Percentiles rank a stretch among this genome's conserved stretches.
These are phyloP conservation scores for Hydrozoanthus gracilis DNA, from an alignment of 92 coral and sea anemone genomes.

Conservation along the genomic window DNA sequence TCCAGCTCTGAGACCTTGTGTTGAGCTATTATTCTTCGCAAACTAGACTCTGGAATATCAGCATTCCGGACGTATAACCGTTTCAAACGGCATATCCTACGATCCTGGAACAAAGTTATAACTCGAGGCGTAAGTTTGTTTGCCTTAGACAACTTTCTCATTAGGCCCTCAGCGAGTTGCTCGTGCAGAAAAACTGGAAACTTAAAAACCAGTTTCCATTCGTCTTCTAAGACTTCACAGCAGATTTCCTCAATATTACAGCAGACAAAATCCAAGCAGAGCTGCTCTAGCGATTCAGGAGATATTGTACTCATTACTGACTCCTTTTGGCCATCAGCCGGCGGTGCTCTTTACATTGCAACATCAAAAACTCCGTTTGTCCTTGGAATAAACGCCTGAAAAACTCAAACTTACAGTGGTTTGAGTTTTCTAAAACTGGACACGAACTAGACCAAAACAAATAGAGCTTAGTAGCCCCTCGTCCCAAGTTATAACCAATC, in stretches of 20 bases:
- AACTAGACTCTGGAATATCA: constrained; percentile 47
- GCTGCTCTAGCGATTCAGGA: constrained; percentile 66
- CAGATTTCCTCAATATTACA: constrained; percentile 62
- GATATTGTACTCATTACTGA: constrained; percentile 61
- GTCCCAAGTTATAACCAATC: background rate
- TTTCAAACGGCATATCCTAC: constrained; percentile 65
- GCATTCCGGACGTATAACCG: constrained; percentile 61
- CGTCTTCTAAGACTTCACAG: constrained; percentile 60
- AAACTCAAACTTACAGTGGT: too few relatives aligned
- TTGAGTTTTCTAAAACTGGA: too few relatives aligned
- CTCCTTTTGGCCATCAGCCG: background rate
- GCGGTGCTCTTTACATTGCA: too few relatives aligned
- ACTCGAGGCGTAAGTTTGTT: constrained; percentile 60
- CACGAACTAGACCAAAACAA: background rate
- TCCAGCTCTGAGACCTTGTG: constrained; percentile 71
- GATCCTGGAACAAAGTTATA: constrained; percentile 63
- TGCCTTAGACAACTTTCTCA: constrained; percentile 55
- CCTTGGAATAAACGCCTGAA: background rate
- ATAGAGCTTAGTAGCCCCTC: constrained; percentile 44
- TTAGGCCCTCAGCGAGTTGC: constrained; percentile 69
- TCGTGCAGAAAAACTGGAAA: constrained; percentile 72
- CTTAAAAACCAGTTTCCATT: constrained; percentile 63
- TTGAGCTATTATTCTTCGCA: constrained; percentile 55
- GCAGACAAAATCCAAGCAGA: constrained; percentile 63
- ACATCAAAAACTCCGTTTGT: background rate